phyloP scores from a whole-genome alignment of 2,113 vertebrate genomes.

The Hydrochoerus hydrochaeris region DNA sequence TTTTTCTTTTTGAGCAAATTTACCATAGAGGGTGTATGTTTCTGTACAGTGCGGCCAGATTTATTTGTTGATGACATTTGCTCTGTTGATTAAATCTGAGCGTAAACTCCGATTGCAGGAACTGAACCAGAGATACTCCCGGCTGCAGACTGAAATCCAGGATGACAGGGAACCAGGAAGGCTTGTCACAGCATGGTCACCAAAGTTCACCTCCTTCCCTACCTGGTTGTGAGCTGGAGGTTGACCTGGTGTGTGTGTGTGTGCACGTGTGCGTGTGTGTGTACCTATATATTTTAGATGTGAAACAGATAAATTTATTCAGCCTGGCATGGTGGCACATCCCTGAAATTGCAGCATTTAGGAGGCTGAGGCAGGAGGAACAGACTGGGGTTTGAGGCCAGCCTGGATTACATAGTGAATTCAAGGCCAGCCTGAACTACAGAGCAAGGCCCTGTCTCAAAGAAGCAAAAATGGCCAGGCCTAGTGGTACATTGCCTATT shows the following conservation, averaged over 20 bases:
- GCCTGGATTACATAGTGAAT: not conserved
- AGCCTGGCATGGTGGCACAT: too few species aligned
- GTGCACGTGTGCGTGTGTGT: not conserved
- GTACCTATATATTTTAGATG: not conserved
- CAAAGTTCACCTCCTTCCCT: not conserved
- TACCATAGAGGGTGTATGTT: not conserved
- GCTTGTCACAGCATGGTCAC: not conserved
- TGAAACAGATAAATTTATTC: not conserved
- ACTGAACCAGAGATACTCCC: not conserved
- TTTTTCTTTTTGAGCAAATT: not conserved
- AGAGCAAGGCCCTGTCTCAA: not conserved
- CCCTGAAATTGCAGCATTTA: not conserved
- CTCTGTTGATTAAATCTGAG: not conserved
- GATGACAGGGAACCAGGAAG: not conserved
- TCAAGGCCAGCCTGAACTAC: not conserved
- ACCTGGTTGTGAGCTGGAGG: not conserved
- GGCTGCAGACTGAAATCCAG: too few species aligned
- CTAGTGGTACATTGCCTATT: not conserved
- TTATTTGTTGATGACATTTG: not conserved
- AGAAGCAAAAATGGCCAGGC: not conserved
- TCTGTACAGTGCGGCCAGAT: not conserved
- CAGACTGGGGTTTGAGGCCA: not conserved
- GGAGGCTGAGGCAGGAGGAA: not conserved
- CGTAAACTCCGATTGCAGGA: not conserved
- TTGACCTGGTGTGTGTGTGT: not conserved